Conservation (phyloP, 2,888 invertebrate species). For the Teinopalpus imperialis region DNA sequence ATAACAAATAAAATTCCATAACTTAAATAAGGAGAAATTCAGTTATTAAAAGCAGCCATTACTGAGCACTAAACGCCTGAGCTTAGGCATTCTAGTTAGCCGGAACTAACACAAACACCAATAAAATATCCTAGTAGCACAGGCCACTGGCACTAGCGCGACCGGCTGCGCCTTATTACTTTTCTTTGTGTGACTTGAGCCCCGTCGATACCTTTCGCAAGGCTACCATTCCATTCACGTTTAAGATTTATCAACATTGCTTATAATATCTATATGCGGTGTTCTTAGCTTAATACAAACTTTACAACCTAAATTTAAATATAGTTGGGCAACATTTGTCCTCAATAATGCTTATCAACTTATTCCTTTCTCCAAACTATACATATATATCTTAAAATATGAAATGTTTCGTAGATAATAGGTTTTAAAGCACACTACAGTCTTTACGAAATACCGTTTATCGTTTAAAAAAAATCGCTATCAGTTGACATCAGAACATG, state of each 20-base stretch:
- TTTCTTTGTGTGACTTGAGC: conserved; percentile 38
- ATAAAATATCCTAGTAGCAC: conserved; percentile 27
- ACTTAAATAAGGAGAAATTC: too few relatives aligned
- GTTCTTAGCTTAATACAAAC: conserved; percentile 9
- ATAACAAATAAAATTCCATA: too few relatives aligned
- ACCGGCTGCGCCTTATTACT: conserved; percentile 28
- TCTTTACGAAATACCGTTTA: conserved; percentile 5
- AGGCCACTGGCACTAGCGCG: conserved; percentile 20
- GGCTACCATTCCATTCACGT: conserved; percentile 42
- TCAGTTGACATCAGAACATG: conserved; percentile 31
- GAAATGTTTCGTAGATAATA: conserved; percentile 6
- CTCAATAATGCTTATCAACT: too few relatives aligned
- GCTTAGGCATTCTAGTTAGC: conserved; percentile 1
- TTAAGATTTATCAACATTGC: conserved; percentile 28
- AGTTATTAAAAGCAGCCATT: too few relatives aligned
- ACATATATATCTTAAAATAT: neutral
- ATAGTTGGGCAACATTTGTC: conserved; percentile 2
- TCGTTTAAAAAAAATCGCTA: conserved; percentile 4
- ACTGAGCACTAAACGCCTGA: neutral
- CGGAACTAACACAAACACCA: conserved; percentile 18
- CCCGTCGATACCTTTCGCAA: conserved; percentile 33
- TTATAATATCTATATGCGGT: conserved; percentile 15
- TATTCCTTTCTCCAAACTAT: too few relatives aligned
- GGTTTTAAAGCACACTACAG: conserved; percentile 6
- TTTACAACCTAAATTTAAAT: conserved; percentile 16